These are phyloP conservation scores for Himantopus leucocephalus DNA, from an alignment of 2,113 vertebrate species.

Conservation along the genomic window DNA sequence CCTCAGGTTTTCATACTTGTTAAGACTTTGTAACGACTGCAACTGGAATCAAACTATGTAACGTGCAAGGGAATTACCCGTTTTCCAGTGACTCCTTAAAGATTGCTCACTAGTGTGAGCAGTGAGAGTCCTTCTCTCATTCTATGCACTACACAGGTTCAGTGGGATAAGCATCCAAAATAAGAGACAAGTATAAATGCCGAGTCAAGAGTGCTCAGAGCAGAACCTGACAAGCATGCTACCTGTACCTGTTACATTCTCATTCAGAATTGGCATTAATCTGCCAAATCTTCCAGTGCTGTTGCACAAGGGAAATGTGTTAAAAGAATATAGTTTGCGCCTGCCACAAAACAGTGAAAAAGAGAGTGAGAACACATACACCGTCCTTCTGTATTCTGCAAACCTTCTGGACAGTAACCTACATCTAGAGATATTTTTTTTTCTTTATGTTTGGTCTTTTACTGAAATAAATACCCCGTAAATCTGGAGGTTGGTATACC, in stretches of 20 bases:
- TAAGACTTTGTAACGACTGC: neutral
- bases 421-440: too few species aligned
- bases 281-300: neutral
- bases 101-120: neutral
- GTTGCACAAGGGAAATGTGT: neutral
- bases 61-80: neutral
- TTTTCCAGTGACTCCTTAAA: neutral
- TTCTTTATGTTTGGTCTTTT: neutral
- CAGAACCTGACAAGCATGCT: neutral
- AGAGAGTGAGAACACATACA: accelerated
- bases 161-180: neutral
- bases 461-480: neutral
- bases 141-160: neutral
- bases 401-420: neutral
- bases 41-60: neutral
- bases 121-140: neutral
- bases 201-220: neutral
- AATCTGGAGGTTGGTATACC: neutral
- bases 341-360: neutral
- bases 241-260: neutral
- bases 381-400: neutral
- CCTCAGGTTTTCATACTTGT: neutral
- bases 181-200: neutral
- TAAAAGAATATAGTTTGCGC: neutral
- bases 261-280: neutral